phyloP scores from a whole-genome alignment of 2,888 invertebrate species.

The Diarsia rubi region DNA sequence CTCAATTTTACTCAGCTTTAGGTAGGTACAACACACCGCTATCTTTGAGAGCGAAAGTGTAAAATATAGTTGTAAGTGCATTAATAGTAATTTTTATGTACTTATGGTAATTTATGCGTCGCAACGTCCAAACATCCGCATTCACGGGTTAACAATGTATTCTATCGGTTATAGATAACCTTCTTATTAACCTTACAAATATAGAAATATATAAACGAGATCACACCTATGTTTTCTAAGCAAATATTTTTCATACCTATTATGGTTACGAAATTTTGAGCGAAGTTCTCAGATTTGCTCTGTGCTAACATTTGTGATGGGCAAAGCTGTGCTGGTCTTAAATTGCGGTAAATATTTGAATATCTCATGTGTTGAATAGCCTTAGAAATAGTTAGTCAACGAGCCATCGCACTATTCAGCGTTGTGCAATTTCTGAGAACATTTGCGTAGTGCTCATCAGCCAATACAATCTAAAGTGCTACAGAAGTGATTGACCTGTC shows the following conservation, averaged over 20 bases:
- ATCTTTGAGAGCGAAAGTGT: conserved; percentile 49
- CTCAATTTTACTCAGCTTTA: conserved; percentile 7
- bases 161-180: conserved; percentile 40
- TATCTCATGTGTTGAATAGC: not conserved
- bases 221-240: conserved; percentile 24
- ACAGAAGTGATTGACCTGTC: conserved; percentile 34
- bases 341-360: conserved; percentile 35
- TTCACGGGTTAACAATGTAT: conserved; percentile 35
- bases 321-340: conserved; percentile 7
- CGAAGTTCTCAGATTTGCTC: conserved; percentile 9
- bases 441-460: conserved; percentile 9
- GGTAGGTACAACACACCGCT: conserved; percentile 1
- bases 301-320: conserved; percentile 36
- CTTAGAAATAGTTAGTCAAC: conserved; percentile 26
- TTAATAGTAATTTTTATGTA: conserved; percentile 38
- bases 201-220: conserved; percentile 28
- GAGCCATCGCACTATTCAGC: not conserved
- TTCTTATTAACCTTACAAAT: conserved; percentile 51
- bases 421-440: conserved; percentile 29
- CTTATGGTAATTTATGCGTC: conserved; percentile 41
- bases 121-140: conserved; percentile 45
- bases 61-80: conserved; percentile 27
- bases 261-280: conserved; percentile 30
- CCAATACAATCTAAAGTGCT: conserved; percentile 25
- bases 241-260: conserved; percentile 48